Evolutionary conservation across 2,113 vertebrate genomes (phyloP).

Genomic region (Camelus bactrianus): DNA sequence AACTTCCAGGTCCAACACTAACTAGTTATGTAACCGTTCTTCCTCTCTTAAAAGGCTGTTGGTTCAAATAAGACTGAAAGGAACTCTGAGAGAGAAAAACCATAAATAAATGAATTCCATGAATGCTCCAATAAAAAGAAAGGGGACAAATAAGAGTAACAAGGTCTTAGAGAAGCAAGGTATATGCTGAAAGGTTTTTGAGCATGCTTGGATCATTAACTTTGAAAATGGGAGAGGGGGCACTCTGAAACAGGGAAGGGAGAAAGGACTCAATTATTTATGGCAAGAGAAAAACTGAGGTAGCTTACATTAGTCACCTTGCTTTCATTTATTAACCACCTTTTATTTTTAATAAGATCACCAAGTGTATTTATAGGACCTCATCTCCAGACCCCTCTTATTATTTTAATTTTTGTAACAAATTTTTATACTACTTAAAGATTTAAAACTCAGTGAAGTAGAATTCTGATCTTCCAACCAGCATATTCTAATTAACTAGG

Average conservation of each 20-base stretch:
- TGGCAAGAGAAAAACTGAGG: constrained; percentile 24
- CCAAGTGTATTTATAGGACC: background rate
- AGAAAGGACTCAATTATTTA: constrained; percentile 6
- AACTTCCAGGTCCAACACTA: background rate
- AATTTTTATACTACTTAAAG: constrained; percentile 31
- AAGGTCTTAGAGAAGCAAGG: constrained; percentile 16
- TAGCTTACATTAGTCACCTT: background rate
- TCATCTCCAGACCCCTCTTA: background rate
- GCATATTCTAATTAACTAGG: background rate
- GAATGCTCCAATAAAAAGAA: background rate
- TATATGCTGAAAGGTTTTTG: background rate
- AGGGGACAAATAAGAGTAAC: background rate
- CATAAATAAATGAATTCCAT: background rate
- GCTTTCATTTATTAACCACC: background rate
- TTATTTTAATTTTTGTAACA: constrained; percentile 32
- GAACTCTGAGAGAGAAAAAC: background rate
- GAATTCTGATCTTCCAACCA: background rate
- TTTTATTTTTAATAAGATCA: constrained; percentile 55
- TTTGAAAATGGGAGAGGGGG: background rate
- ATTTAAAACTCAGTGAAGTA: constrained; percentile 55
- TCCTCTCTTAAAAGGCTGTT: background rate
- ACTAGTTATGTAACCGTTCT: background rate
- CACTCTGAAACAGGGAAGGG: background rate
- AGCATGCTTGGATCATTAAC: background rate
- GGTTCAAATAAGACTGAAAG: background rate